Conservation (phyloP, 2,113 vertebrate genomes). For the Neolamprologus modestus region DNA sequence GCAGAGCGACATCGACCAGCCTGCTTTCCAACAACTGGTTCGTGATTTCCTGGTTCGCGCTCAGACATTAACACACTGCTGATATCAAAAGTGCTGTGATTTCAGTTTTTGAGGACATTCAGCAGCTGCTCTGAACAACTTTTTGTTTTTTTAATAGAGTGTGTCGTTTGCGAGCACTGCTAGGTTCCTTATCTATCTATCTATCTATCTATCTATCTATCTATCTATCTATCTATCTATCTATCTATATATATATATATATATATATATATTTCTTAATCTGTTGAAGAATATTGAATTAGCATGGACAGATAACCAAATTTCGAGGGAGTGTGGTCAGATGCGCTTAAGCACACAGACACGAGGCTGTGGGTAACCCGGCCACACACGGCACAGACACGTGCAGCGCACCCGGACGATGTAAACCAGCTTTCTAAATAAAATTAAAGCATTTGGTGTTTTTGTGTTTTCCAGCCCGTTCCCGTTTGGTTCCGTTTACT, state of each 20-base stretch:
- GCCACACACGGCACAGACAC: not conserved
- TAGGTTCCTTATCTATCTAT: not conserved
- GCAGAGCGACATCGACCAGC: conserved; percentile 99
- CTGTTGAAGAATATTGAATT: not conserved
- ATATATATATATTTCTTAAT: not conserved
- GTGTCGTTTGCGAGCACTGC: not conserved
- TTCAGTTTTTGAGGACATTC: not conserved
- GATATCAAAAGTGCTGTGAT: not conserved
- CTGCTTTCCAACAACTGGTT: conserved; percentile 98
- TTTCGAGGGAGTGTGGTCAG: not conserved
- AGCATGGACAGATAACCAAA: not conserved
- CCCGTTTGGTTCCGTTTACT: not conserved
- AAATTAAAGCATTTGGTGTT: not conserved
- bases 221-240: no score
- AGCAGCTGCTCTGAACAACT: not conserved
- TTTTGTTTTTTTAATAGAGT: not conserved
- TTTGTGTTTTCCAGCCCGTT: not conserved
- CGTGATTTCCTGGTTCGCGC: conserved; percentile 27
- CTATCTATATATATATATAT: no score
- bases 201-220: not conserved
- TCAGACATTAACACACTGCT: not conserved
- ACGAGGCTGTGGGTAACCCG: not conserved
- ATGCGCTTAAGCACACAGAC: not conserved
- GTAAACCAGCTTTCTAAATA: not conserved
- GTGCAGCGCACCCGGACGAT: not conserved